phyloP scores from a whole-genome alignment of 2,888 invertebrate species.

The Sphaerophoria taeniata region DNA sequence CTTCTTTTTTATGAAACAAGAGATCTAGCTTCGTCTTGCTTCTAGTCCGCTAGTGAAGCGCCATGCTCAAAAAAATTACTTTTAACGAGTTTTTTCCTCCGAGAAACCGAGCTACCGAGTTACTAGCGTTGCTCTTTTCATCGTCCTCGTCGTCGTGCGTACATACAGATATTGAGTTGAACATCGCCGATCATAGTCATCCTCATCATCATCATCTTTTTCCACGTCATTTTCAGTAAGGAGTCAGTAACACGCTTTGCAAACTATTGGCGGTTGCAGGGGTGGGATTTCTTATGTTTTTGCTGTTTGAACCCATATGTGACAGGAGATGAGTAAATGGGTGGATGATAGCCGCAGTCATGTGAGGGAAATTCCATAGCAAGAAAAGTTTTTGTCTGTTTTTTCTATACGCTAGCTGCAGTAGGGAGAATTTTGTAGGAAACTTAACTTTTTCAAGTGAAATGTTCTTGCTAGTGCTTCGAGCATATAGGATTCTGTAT shows the following conservation, averaged over 20 bases:
- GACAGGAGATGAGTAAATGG: slow-evolving; percentile 24
- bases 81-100: slow-evolving; percentile 67
- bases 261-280: slow-evolving; percentile 43
- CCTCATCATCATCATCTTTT: slow-evolving; percentile 49
- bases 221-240: slow-evolving; percentile 51
- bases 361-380: slow-evolving; percentile 44
- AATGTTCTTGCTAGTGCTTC: slow-evolving; percentile 18
- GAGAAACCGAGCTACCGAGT: slow-evolving; percentile 21
- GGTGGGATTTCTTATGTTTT: background rate
- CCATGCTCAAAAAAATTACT: slow-evolving; percentile 64
- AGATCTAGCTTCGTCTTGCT: background rate
- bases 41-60: slow-evolving; percentile 19
- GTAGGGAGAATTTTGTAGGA: background rate
- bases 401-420: background rate
- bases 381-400: slow-evolving; percentile 24
- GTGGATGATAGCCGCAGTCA: slow-evolving; percentile 27
- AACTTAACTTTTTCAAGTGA: slow-evolving; percentile 55
- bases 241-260: slow-evolving; percentile 29
- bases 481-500: background rate
- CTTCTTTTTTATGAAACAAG: background rate
- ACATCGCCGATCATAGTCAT: slow-evolving; percentile 60
- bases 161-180: background rate
- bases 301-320: background rate
- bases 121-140: slow-evolving; percentile 26
- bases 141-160: background rate